Evolutionary conservation across 2,797 vertebrate genomes (phyloP).

Genomic region (Notoglanidium macrostoma): DNA sequence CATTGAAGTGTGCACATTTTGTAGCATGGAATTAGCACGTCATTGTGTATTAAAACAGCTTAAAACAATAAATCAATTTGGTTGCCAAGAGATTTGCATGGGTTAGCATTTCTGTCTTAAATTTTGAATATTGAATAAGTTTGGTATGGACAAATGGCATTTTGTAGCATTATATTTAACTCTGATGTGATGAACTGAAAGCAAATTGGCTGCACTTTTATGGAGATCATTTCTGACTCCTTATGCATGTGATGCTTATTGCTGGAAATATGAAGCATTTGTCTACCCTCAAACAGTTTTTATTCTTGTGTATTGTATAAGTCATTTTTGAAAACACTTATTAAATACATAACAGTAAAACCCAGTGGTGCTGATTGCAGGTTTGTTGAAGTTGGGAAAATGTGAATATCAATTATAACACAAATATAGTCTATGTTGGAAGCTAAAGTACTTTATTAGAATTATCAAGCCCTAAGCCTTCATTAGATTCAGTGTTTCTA

Average conservation of each 20-base stretch:
- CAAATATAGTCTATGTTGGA: not conserved
- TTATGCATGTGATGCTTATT: slow-evolving; percentile 37
- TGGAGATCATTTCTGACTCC: slow-evolving; percentile 26
- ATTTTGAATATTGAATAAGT: slow-evolving; percentile 14
- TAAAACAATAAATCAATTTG: not conserved
- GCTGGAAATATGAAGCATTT: not conserved
- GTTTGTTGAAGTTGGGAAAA: not conserved
- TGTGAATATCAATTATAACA: not conserved
- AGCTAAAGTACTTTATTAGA: not conserved
- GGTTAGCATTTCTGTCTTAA: not conserved
- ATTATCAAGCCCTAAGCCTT: not conserved
- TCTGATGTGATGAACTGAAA: slow-evolving; percentile 1
- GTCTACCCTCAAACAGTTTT: slow-evolving; percentile 24
- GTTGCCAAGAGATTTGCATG: slow-evolving; percentile 18
- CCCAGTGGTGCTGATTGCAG: not conserved
- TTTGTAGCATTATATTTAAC: slow-evolving; percentile 30
- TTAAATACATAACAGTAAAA: slow-evolving; percentile 29
- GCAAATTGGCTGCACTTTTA: slow-evolving; percentile 19
- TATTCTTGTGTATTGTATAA: slow-evolving; percentile 27
- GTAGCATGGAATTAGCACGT: slow-evolving; percentile 16
- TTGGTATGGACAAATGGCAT: slow-evolving; percentile 21
- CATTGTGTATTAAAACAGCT: not conserved
- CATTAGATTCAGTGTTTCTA: not conserved
- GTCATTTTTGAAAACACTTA: slow-evolving; percentile 30
- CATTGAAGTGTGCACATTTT: not conserved